Evolutionary conservation across 2,888 invertebrate genomes (phyloP).

Genomic region (Seira ritae): DNA sequence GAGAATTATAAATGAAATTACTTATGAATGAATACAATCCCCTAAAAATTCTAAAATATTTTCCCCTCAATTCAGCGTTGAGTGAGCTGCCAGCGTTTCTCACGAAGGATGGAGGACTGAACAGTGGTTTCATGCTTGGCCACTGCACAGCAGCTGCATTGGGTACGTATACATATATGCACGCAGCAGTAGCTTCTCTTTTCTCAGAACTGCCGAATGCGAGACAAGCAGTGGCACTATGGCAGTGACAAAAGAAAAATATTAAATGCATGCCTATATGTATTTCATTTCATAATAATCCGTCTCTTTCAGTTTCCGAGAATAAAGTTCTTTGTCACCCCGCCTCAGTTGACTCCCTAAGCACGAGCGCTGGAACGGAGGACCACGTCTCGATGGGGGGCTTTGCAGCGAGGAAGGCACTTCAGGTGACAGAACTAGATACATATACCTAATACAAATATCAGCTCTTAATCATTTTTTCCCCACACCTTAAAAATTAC

Average conservation of each 20-base stretch:
- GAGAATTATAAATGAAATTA: not conserved
- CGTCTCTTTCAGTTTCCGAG: slow-evolving; percentile 79
- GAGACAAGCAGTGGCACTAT: no score
- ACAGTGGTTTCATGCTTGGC: slow-evolving; percentile 83
- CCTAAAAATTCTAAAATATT: no score
- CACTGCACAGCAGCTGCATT: slow-evolving; percentile 82
- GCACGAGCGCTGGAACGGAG: slow-evolving; percentile 82
- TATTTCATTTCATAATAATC: not conserved
- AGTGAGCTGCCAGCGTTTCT: slow-evolving; percentile 82
- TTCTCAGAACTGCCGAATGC: no score
- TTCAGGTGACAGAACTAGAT: slow-evolving; percentile 77
- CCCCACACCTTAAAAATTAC: not conserved
- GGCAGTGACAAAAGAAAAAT: no score
- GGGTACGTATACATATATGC: slow-evolving; percentile 76
- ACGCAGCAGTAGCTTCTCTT: no score
- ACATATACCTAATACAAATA: no score
- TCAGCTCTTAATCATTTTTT: slow-evolving; percentile 33
- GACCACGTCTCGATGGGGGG: slow-evolving; percentile 85
- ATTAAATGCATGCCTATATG: not conserved
- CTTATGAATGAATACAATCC: no score
- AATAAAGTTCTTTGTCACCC: slow-evolving; percentile 84
- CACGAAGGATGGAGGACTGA: slow-evolving; percentile 82
- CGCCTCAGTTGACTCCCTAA: slow-evolving; percentile 81
- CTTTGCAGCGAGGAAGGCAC: slow-evolving; percentile 81
- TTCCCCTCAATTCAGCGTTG: no score